Evolutionary conservation across 2,888 invertebrate genomes (phyloP), one percentile per base, ranked within the genome.

Genomic region (Amphiduros pacificus): DNA sequence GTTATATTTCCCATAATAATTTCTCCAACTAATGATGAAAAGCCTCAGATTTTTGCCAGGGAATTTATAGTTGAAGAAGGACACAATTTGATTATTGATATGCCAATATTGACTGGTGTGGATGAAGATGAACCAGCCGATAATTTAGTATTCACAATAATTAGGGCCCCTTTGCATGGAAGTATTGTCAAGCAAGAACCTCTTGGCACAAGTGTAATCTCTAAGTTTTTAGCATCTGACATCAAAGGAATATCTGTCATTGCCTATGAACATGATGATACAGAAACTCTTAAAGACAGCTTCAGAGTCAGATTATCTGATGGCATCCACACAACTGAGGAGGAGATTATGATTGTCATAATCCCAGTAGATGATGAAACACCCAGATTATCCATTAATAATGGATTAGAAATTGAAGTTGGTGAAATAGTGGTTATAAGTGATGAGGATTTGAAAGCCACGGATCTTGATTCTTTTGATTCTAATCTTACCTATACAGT

Each of bases 341-440:
- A 75, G 51, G 74, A 70, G 3, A 70, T 83, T 26, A 73, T 74
- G 14, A 78, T 83, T 51, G 74, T 73, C 40, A 71, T 83, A 11
- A 70, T 81, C 28, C 79, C 82, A 2, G 77, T 82, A 3, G 82
- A 82, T 68, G 83, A 83, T 69, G 82, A 83, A 65, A 77, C 80
- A 0, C 83, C 83, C 1, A 66, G 77, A 52, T 72, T 83, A 2
- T 71, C 73, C 17, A 73, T 79, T 50, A 82, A 83, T 68, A 77
- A 74, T 60, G 82, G 82, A n/a, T 64, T 82, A 29, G 75, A 80
- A 41, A 72, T 83, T 29, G 74, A 77, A 32, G 64, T 66, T n/a
- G 79, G 79, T 3, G 78, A 79, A 62, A 70, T 69, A 1, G 73
- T 73, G 62, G 57, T 70, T 2, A 80, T 82, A 53, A 77, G 75